These are phyloP conservation scores for Alca torda DNA, from an alignment of 2,797 vertebrate genomes.

Conservation along the genomic window DNA sequence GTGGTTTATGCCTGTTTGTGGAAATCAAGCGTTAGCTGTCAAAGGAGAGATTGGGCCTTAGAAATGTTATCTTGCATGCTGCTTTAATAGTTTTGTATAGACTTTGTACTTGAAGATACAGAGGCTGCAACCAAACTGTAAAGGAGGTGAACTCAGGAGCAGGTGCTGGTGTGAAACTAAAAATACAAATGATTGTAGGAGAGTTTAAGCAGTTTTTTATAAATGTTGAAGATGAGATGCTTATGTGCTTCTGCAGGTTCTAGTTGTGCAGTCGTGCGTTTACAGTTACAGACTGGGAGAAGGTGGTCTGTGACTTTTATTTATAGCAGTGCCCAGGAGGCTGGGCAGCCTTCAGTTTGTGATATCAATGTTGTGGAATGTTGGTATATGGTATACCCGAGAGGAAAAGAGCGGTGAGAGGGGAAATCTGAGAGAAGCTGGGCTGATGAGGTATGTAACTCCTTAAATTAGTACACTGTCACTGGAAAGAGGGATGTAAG, in stretches of 20 bases:
- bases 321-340: neutral
- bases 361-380: neutral
- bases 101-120: neutral
- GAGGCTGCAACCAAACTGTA: neutral
- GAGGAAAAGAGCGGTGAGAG: neutral
- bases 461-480: neutral
- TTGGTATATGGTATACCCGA: neutral
- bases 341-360: neutral
- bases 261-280: neutral
- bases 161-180: slow-evolving; percentile 35
- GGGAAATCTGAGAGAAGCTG: slow-evolving; percentile 18
- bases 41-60: fast-evolving
- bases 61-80: neutral
- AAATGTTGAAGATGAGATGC: neutral
- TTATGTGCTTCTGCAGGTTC: neutral
- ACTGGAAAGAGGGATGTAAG: neutral
- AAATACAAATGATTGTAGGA: slow-evolving; percentile 8
- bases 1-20: neutral
- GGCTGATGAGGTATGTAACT: neutral
- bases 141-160: neutral
- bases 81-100: neutral
- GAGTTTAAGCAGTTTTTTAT: neutral
- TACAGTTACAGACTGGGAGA: neutral
- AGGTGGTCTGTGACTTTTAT: neutral
- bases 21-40: neutral